Evolutionary conservation across 2,888 invertebrate species (phyloP), one percentile per base, ranked within the genome.

Genomic region (Saturnia japonica): DNA sequence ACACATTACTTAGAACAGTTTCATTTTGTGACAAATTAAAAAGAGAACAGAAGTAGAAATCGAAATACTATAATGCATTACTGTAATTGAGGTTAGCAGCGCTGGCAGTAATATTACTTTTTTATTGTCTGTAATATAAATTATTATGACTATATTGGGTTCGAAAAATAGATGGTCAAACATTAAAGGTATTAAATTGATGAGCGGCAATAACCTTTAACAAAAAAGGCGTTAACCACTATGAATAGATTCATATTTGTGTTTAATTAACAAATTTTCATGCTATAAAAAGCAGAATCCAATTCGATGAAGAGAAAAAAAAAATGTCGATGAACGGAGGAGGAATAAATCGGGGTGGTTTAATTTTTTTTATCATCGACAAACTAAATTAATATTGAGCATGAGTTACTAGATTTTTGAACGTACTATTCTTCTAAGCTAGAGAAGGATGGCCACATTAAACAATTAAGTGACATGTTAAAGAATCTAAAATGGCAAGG

Each of bases 181-280:
- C 82, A 85, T 82, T 83, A 85, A 86, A 87, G 87, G 91, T 88
- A 89, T 90, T 88, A 89, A 88, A 90, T 88, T 89, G 88, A 89
- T 88, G 88, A 90, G 90, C 90, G 89, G 91, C 89, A 80, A 84
- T 86, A 85, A 80, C 82, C 86, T 86, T 88, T 87, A 76, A 86
- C 80, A 88, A 88, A 89, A 89, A 90, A 89, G 86, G 87, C 88
- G 91, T 88, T 88, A 88, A 89, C 87, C 87, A 83, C 85, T 78
- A 87, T 87, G 85, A 89, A 90, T 86, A 78, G 85, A 85, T 82
- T 85, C 83, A 84, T 88, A 88, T 89, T 91, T 89, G 87, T 88
- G 88, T 91, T 90, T 91, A 91, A 91, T 91, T 91, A 91, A 90
- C 80, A 83, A 84, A 87, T 89, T 90, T 90, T 91, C 87, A 90